A percentile compares a stretch with the other conserved stretches of the same genome.
Evolutionary conservation across 2,797 vertebrate species (phyloP).

Genomic region (Microctenopoma steveboyesi): DNA sequence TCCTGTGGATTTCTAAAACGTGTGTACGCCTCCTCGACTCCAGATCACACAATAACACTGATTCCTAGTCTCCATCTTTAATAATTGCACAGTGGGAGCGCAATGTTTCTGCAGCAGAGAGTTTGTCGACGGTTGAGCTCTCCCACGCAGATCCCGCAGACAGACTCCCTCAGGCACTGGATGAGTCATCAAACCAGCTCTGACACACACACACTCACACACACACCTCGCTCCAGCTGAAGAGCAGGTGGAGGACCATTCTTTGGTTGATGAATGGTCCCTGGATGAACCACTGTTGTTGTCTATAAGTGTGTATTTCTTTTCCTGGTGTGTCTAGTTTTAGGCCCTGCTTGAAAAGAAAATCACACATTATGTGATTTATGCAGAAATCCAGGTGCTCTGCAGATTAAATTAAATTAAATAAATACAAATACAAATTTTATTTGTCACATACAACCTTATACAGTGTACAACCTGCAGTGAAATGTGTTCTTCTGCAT

Average conservation of each 20-base stretch:
- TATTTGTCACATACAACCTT: too few relatives aligned
- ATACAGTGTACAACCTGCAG: too few relatives aligned
- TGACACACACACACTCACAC: not conserved
- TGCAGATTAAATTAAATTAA: too few relatives aligned
- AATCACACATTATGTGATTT: too few relatives aligned
- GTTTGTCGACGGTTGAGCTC: conserved; percentile 10
- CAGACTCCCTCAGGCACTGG: conserved; percentile 26
- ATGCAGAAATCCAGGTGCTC: too few relatives aligned
- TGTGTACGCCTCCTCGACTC: not conserved
- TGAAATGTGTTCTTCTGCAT: too few relatives aligned
- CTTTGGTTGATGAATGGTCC: too few relatives aligned
- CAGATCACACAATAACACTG: not conserved
- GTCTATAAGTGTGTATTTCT: too few relatives aligned
- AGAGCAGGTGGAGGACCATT: not conserved
- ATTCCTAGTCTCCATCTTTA: conserved; percentile 15
- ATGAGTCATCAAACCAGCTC: conserved; percentile 51
- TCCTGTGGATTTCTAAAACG: conserved; percentile 8
- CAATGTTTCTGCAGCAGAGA: conserved; percentile 18
- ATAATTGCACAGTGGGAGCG: conserved; percentile 22
- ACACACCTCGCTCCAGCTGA: not conserved
- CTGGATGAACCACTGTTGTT: too few relatives aligned
- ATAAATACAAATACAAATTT: too few relatives aligned
- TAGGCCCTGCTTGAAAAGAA: too few relatives aligned
- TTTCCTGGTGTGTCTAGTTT: too few relatives aligned
- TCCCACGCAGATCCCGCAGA: conserved; percentile 63